Percentiles rank a stretch among this genome's conserved stretches.
These are phyloP conservation scores for Tholera decimalis DNA, from an alignment of 2,888 invertebrate species.

Conservation along the genomic window DNA sequence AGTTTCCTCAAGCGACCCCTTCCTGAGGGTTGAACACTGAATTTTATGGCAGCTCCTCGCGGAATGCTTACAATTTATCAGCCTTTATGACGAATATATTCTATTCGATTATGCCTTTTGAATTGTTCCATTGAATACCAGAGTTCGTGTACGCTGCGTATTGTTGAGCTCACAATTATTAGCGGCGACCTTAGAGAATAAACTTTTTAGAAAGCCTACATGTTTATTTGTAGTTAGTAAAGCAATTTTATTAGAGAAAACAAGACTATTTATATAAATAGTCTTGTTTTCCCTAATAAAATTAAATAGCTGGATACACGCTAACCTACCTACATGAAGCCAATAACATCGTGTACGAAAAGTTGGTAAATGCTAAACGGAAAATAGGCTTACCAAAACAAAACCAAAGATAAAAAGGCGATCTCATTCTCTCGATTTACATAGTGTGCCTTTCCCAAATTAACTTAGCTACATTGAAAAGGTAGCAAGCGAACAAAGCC, in stretches of 20 bases:
- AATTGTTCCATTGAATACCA: conserved; percentile 65
- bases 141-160: conserved; percentile 27
- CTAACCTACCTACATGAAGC: too few relatives aligned
- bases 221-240: not conserved
- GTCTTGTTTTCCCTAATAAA: too few relatives aligned
- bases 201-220: not conserved
- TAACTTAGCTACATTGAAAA: conserved; percentile 68
- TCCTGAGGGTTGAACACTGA: conserved; percentile 63
- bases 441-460: conserved; percentile 57
- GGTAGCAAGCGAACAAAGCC: conserved; percentile 61
- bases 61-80: conserved; percentile 68
- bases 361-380: conserved; percentile 30
- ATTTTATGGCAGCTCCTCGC: conserved; percentile 64
- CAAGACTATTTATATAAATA: too few relatives aligned
- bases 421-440: conserved; percentile 55
- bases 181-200: conserved; percentile 17
- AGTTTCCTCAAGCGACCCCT: conserved; percentile 63
- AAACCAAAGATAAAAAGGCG: conserved; percentile 36
- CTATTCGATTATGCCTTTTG: conserved; percentile 66
- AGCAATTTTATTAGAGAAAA: too few relatives aligned
- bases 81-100: conserved; percentile 70
- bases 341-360: conserved; percentile 13
- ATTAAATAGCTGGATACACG: too few relatives aligned
- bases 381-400: conserved; percentile 30
- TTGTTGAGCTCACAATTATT: conserved; percentile 33